Evolutionary conservation across 1,140 invertebrate species (phyloP).

Genomic region (Stenopsyche tienmushanensis): DNA sequence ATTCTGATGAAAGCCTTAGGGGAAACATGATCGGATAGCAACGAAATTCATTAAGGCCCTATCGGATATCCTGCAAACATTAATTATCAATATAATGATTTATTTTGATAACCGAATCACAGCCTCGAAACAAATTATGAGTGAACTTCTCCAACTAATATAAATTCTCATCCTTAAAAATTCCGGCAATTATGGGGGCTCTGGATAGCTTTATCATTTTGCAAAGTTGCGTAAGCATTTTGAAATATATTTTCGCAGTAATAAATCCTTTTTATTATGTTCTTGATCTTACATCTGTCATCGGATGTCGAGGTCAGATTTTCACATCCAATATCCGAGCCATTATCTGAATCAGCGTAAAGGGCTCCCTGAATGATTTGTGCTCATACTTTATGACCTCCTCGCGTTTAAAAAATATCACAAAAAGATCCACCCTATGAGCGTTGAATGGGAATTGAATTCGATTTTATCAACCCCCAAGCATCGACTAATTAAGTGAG

Average conservation of each 20-base stretch:
- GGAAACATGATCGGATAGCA: neutral
- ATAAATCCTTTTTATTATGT: neutral
- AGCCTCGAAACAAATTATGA: constrained; percentile 15
- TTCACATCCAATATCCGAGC: neutral
- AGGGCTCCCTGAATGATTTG: constrained; percentile 15
- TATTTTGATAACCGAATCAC: neutral
- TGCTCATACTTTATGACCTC: constrained; percentile 18
- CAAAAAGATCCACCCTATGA: no score
- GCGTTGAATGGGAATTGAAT: no score
- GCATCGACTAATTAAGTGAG: constrained; percentile 26
- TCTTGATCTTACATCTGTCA: neutral
- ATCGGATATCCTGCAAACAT: constrained; percentile 14
- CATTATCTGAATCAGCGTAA: constrained; percentile 21
- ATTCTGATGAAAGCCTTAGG: neutral
- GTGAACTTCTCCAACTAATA: neutral
- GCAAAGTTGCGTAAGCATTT: neutral
- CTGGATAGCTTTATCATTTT: neutral
- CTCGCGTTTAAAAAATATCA: no score
- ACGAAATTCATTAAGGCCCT: constrained; percentile 17
- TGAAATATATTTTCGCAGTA: neutral
- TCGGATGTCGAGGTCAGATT: neutral
- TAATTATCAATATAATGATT: constrained; percentile 25
- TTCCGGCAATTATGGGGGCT: neutral
- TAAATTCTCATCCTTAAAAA: constrained; percentile 10
- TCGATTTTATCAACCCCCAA: no score